Percentiles rank a stretch among this genome's conserved stretches.
Evolutionary conservation across 2,888 invertebrate species (phyloP).

Genomic region (Petrolisthes manimaculis): DNA sequence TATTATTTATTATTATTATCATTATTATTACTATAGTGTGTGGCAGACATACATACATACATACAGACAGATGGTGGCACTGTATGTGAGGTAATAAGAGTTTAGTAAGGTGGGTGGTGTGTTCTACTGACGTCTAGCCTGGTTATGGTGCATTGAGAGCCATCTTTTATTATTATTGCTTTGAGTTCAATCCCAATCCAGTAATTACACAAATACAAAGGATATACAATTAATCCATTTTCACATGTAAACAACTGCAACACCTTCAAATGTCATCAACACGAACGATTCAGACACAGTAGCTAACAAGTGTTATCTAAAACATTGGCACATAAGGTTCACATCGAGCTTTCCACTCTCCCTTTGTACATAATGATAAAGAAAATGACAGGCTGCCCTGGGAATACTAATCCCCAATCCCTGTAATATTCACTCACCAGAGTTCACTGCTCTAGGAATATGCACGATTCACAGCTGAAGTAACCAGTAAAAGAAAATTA

Average conservation of each 20-base stretch:
- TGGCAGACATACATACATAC: too few relatives aligned
- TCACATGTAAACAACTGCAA: constrained; percentile 61
- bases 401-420: constrained; percentile 44
- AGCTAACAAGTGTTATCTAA: constrained; percentile 62
- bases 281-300: constrained; percentile 62
- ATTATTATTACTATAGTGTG: too few relatives aligned
- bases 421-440: constrained; percentile 43
- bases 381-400: constrained; percentile 62
- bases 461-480: constrained; percentile 56
- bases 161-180: constrained; percentile 58
- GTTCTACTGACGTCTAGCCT: constrained; percentile 43
- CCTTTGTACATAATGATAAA: constrained; percentile 63
- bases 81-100: not conserved
- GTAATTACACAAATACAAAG: constrained; percentile 59
- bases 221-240: constrained; percentile 59
- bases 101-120: not conserved
- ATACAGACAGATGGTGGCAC: too few relatives aligned
- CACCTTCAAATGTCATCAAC: constrained; percentile 62
- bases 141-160: constrained; percentile 52
- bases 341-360: constrained; percentile 61
- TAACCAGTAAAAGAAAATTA: constrained; percentile 56
- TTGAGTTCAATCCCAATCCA: constrained; percentile 58
- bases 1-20: too few relatives aligned
- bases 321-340: constrained; percentile 62
- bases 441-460: constrained; percentile 49